Evolutionary conservation across 2,888 invertebrate genomes (phyloP).

Genomic region (Periphyllus acericola): DNA sequence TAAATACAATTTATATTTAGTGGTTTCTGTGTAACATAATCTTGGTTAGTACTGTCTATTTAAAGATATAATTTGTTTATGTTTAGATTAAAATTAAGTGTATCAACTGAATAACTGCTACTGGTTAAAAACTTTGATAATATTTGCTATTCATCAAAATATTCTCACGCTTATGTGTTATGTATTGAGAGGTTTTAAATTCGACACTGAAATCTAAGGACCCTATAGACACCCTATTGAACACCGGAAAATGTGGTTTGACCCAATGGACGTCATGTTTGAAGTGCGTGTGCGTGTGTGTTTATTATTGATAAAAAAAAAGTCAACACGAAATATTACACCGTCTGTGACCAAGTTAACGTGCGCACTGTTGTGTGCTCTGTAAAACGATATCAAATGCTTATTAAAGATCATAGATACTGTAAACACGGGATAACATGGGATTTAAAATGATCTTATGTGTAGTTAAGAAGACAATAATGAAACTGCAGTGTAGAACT

Average conservation of each 20-base stretch:
- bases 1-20: not conserved
- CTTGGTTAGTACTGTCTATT: not conserved
- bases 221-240: slow-evolving; percentile 51
- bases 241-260: slow-evolving; percentile 61
- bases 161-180: slow-evolving; percentile 54
- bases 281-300: slow-evolving; percentile 50
- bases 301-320: slow-evolving; percentile 60
- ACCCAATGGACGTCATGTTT: slow-evolving; percentile 52
- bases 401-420: slow-evolving; percentile 56
- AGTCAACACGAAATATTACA: slow-evolving; percentile 58
- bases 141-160: slow-evolving; percentile 35
- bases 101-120: not conserved
- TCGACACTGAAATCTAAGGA: slow-evolving; percentile 59
- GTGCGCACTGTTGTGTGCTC: slow-evolving; percentile 60
- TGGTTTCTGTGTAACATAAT: not conserved
- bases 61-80: not conserved
- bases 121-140: not conserved
- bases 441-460: slow-evolving; percentile 15
- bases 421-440: slow-evolving; percentile 48
- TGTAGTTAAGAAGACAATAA: slow-evolving; percentile 3
- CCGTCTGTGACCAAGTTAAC: slow-evolving; percentile 58
- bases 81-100: not conserved
- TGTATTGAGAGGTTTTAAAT: slow-evolving; percentile 48
- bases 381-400: slow-evolving; percentile 60
- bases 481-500: not conserved